Evolutionary conservation across 2,888 invertebrate species (phyloP).

Genomic region (Halictus ligatus): DNA sequence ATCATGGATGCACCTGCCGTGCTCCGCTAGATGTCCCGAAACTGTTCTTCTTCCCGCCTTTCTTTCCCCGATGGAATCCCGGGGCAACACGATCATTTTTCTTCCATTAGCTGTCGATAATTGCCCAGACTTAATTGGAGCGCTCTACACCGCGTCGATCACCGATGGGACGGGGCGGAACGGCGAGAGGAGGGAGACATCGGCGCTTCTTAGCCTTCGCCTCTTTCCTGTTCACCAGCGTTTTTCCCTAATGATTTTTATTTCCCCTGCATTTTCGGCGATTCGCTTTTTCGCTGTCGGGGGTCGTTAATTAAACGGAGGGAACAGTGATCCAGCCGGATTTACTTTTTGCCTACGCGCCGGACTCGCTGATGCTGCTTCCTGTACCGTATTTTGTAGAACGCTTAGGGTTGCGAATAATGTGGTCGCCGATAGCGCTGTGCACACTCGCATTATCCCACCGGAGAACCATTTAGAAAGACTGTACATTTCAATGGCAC

Average conservation of each 20-base stretch:
- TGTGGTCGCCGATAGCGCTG: neutral
- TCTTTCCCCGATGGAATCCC: constrained; percentile 57
- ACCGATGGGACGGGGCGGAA: constrained; percentile 12
- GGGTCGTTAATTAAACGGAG: constrained; percentile 14
- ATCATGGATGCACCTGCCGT: constrained; percentile 72
- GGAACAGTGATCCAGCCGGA: constrained; percentile 6
- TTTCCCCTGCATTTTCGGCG: constrained; percentile 34
- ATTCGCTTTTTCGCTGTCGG: constrained; percentile 7
- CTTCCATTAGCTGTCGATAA: constrained; percentile 56
- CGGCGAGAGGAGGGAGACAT: neutral
- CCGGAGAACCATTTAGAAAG: neutral
- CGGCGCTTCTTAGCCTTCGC: neutral
- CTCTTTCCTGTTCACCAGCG: constrained; percentile 9
- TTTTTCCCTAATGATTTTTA: constrained; percentile 7
- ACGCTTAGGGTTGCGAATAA: neutral
- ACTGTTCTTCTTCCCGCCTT: constrained; percentile 58
- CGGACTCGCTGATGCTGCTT: neutral
- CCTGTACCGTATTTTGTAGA: neutral
- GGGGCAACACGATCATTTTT: constrained; percentile 46
- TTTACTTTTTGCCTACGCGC: neutral
- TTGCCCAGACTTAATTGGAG: constrained; percentile 55
- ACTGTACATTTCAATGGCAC: neutral
- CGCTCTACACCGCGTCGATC: constrained; percentile 45
- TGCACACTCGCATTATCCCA: neutral
- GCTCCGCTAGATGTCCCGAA: constrained; percentile 63